Conservation (phyloP, 2,888 invertebrate species). For the Deilephila elpenor region DNA sequence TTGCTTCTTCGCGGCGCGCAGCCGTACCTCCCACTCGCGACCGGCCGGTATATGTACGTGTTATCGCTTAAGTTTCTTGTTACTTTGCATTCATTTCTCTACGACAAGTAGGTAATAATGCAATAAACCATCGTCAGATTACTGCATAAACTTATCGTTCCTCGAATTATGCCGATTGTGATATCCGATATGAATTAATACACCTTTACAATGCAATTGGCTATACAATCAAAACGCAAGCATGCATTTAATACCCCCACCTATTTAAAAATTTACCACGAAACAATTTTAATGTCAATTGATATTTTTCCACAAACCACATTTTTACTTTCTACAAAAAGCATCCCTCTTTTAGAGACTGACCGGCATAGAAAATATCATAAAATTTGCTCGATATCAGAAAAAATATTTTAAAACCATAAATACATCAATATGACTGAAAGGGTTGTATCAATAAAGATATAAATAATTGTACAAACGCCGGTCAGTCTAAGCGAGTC, state of each 20-base stretch:
- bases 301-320: no score
- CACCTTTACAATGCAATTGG: background rate
- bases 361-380: background rate
- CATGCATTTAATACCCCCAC: background rate
- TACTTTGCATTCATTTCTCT: constrained; percentile 76
- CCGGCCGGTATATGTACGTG: constrained; percentile 68
- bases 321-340: no score
- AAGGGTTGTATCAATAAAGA: background rate
- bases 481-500: background rate
- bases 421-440: background rate
- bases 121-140: constrained; percentile 72
- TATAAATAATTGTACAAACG: background rate
- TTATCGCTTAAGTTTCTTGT: constrained; percentile 78
- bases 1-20: constrained; percentile 71
- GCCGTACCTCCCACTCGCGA: constrained; percentile 77
- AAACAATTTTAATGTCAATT: no score
- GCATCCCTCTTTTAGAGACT: no score
- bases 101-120: constrained; percentile 61
- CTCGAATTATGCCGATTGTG: constrained; percentile 59
- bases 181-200: constrained; percentile 47
- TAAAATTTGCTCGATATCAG: background rate
- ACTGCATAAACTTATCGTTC: constrained; percentile 67
- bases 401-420: background rate
- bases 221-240: background rate
- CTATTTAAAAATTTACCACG: no score